Evolutionary conservation across 2,888 invertebrate genomes (phyloP).

Genomic region (Cecidostiba fungosa): DNA sequence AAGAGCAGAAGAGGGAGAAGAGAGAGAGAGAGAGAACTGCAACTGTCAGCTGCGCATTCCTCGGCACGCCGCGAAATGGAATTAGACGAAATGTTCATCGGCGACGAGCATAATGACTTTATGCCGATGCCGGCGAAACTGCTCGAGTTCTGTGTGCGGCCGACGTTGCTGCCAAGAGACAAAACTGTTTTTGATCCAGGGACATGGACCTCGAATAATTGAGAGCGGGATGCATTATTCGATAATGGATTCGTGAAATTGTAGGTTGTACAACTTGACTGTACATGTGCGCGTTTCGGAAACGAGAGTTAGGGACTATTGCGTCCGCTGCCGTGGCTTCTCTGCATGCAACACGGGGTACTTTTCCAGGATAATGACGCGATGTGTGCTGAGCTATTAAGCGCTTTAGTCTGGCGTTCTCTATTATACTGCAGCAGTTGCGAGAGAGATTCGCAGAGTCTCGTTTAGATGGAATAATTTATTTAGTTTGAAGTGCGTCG

Average conservation of each 20-base stretch:
- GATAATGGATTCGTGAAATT: background rate
- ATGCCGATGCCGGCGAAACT: background rate
- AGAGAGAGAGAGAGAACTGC: background rate
- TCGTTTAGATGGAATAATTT: background rate
- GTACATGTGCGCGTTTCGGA: background rate
- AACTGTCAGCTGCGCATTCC: constrained; percentile 14
- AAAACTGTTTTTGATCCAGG: constrained; percentile 11
- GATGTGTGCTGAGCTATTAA: background rate
- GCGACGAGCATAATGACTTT: constrained; percentile 23
- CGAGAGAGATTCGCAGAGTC: background rate
- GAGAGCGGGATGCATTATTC: background rate
- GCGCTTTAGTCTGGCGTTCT: background rate
- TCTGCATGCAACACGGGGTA: background rate
- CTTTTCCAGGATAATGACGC: constrained; percentile 16
- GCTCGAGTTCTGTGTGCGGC: background rate
- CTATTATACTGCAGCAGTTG: background rate
- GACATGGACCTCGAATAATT: background rate
- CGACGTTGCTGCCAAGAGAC: background rate
- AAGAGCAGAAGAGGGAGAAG: background rate
- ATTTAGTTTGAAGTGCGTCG: background rate
- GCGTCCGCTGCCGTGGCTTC: background rate
- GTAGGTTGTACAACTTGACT: background rate
- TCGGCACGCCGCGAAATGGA: background rate
- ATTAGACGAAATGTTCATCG: constrained; percentile 8
- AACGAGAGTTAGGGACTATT: background rate